Evolutionary conservation across 2,888 invertebrate species (phyloP).

Genomic region (Chouioia cunea): DNA sequence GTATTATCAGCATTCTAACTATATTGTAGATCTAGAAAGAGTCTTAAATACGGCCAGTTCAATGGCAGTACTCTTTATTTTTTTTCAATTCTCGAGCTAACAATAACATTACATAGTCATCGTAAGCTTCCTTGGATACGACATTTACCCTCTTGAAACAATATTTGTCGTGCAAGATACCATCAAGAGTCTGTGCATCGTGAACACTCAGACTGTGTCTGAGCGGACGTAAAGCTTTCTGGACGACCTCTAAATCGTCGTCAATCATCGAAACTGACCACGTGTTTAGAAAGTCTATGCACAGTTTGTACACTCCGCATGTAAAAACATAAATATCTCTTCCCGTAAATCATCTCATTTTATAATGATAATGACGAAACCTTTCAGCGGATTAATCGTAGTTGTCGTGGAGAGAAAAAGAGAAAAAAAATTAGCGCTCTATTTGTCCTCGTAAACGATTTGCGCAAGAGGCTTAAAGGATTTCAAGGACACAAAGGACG

Average conservation of each 20-base stretch:
- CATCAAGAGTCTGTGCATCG: too few relatives aligned
- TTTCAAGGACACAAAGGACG: constrained; percentile 36
- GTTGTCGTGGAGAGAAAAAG: not conserved
- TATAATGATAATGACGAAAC: constrained; percentile 44
- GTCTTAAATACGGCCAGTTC: constrained; percentile 55
- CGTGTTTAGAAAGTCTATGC: constrained; percentile 11
- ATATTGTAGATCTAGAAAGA: constrained; percentile 47
- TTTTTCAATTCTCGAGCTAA: not conserved
- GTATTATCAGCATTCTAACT: constrained; percentile 52
- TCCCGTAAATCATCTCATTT: constrained; percentile 44
- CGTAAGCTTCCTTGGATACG: too few relatives aligned
- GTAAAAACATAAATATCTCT: too few relatives aligned
- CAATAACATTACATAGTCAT: too few relatives aligned
- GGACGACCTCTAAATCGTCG: too few relatives aligned
- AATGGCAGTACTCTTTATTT: constrained; percentile 19
- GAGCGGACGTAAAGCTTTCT: too few relatives aligned
- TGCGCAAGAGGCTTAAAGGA: constrained; percentile 47
- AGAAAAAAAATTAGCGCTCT: constrained; percentile 38
- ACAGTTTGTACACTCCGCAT: not conserved
- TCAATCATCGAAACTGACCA: not conserved
- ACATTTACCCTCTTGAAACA: too few relatives aligned
- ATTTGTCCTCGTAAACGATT: constrained; percentile 47
- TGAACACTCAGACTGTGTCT: too few relatives aligned
- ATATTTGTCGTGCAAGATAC: too few relatives aligned
- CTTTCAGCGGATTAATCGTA: constrained; percentile 42